Conservation (phyloP, 2,888 invertebrate genomes). For the Pandemis corylana region DNA sequence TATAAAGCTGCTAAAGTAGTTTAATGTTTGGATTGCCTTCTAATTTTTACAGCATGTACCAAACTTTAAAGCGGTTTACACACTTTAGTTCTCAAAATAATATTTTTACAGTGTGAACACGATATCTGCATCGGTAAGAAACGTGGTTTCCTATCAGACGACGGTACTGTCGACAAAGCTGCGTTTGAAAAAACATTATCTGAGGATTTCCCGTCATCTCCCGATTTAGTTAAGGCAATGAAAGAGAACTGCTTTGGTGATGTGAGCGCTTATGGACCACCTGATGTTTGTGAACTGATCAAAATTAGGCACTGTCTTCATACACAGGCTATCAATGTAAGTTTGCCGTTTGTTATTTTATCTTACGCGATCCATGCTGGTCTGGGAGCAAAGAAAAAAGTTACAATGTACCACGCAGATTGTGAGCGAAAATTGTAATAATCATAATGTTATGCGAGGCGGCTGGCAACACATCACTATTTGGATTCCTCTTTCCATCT, state of each 20-base stretch:
- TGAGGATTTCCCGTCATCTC: neutral
- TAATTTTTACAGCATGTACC: too few relatives aligned
- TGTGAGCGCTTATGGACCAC: constrained; percentile 12
- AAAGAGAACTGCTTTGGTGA: constrained; percentile 25
- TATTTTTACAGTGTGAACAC: constrained; percentile 22
- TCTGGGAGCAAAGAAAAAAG: too few relatives aligned
- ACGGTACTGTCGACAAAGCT: constrained; percentile 19
- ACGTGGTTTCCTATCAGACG: constrained; percentile 15
- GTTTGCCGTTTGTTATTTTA: neutral
- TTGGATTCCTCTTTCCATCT: too few relatives aligned
- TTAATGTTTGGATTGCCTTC: too few relatives aligned
- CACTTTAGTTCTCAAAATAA: neutral
- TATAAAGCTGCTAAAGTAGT: too few relatives aligned
- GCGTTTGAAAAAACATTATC: neutral
- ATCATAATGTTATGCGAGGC: too few relatives aligned
- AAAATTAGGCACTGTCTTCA: constrained; percentile 24
- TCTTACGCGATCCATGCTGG: too few relatives aligned
- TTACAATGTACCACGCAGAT: too few relatives aligned
- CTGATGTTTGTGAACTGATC: constrained; percentile 24
- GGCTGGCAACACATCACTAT: too few relatives aligned
- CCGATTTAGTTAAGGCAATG: constrained; percentile 7
- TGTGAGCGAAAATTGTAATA: too few relatives aligned
- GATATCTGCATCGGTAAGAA: constrained; percentile 36
- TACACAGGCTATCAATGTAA: constrained; percentile 1
- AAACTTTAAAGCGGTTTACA: too few relatives aligned